A percentile compares a stretch with the other conserved stretches of the same genome.
These are phyloP conservation scores for Heliconius ismenius DNA, from an alignment of 2,888 invertebrate species.

Conservation along the genomic window DNA sequence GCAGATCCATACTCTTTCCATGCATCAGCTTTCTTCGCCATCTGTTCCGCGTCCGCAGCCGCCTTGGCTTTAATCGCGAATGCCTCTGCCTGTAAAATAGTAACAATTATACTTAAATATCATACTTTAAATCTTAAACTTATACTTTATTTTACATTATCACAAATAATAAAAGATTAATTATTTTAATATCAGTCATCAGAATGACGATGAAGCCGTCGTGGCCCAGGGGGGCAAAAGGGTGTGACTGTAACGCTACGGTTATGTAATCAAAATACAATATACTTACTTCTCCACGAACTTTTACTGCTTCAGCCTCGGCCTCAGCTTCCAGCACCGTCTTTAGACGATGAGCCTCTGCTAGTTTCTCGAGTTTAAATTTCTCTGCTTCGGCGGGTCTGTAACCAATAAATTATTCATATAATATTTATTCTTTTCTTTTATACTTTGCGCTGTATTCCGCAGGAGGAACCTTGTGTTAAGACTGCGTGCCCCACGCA, in stretches of 20 bases:
- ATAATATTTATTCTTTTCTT: background rate
- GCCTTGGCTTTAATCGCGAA: slow-evolving; percentile 97
- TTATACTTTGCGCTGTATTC: background rate
- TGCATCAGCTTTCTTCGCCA: slow-evolving; percentile 98
- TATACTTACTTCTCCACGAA: slow-evolving; percentile 86
- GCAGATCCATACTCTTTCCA: slow-evolving; percentile 98
- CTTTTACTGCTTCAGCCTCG: slow-evolving; percentile 91
- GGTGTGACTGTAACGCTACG: too few species aligned
- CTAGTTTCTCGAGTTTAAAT: slow-evolving; percentile 93
- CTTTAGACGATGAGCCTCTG: slow-evolving; percentile 94
- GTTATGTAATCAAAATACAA: too few species aligned
- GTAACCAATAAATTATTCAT: slow-evolving; percentile 22
- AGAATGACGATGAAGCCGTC: too few species aligned
- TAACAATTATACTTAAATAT: slow-evolving; percentile 28
- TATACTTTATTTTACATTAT: too few species aligned
- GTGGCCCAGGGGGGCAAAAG: too few species aligned
- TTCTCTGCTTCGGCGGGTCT: slow-evolving; percentile 98
- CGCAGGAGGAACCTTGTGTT: background rate
- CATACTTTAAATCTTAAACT: background rate
- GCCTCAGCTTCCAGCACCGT: slow-evolving; percentile 97
- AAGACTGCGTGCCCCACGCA: background rate
- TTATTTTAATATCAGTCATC: too few species aligned
- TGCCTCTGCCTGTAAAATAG: slow-evolving; percentile 86
- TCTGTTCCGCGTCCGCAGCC: slow-evolving; percentile 97
- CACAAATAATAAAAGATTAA: too few species aligned